A percentile compares a stretch with the other conserved stretches of the same genome.
These are phyloP conservation scores for Bambusicola thoracicus DNA, from an alignment of 2,113 vertebrate species.

Conservation along the genomic window DNA sequence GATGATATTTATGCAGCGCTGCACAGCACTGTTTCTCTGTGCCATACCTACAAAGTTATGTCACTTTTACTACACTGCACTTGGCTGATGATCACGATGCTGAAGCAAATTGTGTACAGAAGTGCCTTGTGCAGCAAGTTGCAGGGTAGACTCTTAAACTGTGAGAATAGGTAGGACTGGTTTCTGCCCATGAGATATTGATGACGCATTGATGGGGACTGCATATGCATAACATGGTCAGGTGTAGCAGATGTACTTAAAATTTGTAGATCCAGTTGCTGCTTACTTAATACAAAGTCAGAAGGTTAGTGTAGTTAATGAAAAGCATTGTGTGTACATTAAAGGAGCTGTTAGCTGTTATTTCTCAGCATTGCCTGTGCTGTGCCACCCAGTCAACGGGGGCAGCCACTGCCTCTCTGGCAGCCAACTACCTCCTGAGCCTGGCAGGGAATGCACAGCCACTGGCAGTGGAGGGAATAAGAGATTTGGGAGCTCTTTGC, in stretches of 20 bases:
- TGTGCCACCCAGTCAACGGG: not conserved
- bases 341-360: not conserved
- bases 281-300: not conserved
- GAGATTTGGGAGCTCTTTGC: not conserved
- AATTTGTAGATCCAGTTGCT: not conserved
- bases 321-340: not conserved
- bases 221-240: not conserved
- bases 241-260: not conserved
- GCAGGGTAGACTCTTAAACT: not conserved
- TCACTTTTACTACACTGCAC: not conserved
- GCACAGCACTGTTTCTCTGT: not conserved
- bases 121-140: fast-evolving
- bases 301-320: not conserved
- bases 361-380: not conserved
- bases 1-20: not conserved
- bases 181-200: not conserved
- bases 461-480: not conserved
- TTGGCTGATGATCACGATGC: not conserved
- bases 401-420: not conserved
- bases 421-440: not conserved
- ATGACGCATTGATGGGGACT: fast-evolving
- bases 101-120: not conserved
- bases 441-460: not conserved
- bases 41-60: not conserved
- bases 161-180: not conserved